These are phyloP conservation scores for Sorex fumeus DNA, from an alignment of 2,113 vertebrate genomes.

Conservation along the genomic window DNA sequence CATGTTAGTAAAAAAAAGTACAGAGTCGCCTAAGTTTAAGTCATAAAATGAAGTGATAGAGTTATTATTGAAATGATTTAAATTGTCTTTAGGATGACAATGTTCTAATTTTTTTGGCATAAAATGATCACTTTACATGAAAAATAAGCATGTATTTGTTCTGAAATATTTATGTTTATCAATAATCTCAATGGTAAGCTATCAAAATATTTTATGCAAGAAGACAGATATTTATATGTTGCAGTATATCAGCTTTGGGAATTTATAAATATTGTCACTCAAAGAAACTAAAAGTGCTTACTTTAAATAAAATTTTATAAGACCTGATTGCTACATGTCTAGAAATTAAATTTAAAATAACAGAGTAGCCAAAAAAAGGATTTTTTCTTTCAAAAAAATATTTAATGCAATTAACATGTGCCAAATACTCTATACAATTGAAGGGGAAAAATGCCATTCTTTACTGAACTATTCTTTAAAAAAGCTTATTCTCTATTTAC, in stretches of 20 bases:
- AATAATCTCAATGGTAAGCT: constrained; percentile 15
- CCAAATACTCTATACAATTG: background rate
- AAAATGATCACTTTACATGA: constrained; percentile 55
- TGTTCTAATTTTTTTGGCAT: constrained; percentile 60
- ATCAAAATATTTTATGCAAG: background rate
- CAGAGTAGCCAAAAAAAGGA: background rate
- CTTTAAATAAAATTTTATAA: constrained; percentile 3
- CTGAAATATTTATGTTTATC: constrained; percentile 9
- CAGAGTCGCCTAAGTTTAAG: constrained; percentile 80
- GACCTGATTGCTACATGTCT: background rate
- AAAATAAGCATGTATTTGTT: constrained; percentile 50
- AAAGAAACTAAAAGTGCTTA: background rate
- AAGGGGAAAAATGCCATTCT: constrained; percentile 8
- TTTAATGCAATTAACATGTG: background rate
- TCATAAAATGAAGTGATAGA: constrained; percentile 79
- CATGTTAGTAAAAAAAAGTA: constrained; percentile 86
- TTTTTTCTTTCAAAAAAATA: background rate
- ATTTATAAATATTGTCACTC: constrained; percentile 41
- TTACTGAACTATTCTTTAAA: constrained; percentile 11
- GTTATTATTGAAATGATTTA: constrained; percentile 58
- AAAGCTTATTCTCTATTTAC: constrained; percentile 14
- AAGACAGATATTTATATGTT: constrained; percentile 47
- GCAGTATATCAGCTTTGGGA: background rate
- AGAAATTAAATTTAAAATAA: constrained; percentile 51
- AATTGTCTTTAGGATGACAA: constrained; percentile 61